Evolutionary conservation across 2,113 vertebrate species (phyloP).

Genomic region (Cromileptes altivelis): DNA sequence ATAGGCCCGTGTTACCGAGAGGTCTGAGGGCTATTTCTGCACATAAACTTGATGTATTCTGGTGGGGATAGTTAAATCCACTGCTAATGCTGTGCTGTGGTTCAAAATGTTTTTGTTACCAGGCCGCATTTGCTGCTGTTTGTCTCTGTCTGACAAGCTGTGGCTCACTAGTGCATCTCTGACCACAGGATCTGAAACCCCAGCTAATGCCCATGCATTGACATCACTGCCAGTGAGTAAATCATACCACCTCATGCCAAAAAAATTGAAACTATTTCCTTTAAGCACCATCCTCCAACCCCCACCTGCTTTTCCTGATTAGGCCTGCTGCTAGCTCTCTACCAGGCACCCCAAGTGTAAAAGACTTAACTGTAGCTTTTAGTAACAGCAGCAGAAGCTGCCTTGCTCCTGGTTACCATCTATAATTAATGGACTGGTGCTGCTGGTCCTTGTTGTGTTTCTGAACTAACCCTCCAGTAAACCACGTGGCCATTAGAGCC

Average conservation of each 20-base stretch:
- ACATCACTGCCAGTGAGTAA: slow-evolving; percentile 21
- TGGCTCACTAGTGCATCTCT: slow-evolving; percentile 9
- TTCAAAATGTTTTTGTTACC: slow-evolving; percentile 42
- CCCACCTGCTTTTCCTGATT: slow-evolving; percentile 3
- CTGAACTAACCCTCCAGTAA: slow-evolving; percentile 53
- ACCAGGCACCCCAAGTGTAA: slow-evolving; percentile 47
- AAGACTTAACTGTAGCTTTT: slow-evolving; percentile 73
- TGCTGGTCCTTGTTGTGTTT: slow-evolving; percentile 69
- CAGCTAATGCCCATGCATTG: slow-evolving; percentile 16
- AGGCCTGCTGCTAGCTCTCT: slow-evolving; percentile 13
- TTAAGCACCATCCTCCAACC: background rate
- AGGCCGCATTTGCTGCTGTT: slow-evolving; percentile 1
- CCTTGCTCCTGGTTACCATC: slow-evolving; percentile 69
- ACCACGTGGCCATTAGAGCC: slow-evolving; percentile 62
- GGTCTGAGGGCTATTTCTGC: background rate
- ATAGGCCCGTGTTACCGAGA: background rate
- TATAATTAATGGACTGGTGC: slow-evolving; percentile 76
- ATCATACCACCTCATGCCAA: slow-evolving; percentile 3
- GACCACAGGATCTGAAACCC: slow-evolving; percentile 29
- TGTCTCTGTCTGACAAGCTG: slow-evolving; percentile 2
- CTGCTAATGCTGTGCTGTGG: slow-evolving; percentile 27
- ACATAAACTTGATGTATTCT: background rate
- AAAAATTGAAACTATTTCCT: background rate
- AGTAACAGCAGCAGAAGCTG: slow-evolving; percentile 61
- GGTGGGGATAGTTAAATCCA: background rate